Evolutionary conservation across 2,113 vertebrate species (phyloP).

Genomic region (Cheilinus undulatus): DNA sequence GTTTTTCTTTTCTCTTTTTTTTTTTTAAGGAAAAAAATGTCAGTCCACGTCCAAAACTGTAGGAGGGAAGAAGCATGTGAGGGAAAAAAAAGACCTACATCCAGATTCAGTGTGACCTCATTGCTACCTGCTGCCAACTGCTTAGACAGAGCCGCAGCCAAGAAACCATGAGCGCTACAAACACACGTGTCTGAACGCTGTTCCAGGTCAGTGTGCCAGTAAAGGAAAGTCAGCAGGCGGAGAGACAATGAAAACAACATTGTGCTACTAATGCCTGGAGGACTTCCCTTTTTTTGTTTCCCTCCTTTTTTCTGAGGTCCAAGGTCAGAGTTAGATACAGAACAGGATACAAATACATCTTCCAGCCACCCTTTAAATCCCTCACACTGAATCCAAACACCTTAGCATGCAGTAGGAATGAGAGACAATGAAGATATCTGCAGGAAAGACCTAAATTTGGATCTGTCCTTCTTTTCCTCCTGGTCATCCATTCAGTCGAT

Average conservation of each 20-base stretch:
- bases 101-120: conserved; percentile 21
- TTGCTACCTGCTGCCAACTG: conserved; percentile 36
- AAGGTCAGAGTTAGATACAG: conserved; percentile 2
- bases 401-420: background rate
- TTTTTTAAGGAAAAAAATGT: background rate
- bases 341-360: background rate
- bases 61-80: background rate
- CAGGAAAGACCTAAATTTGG: background rate
- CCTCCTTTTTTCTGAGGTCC: conserved; percentile 2
- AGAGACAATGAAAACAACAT: background rate
- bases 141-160: conserved; percentile 15
- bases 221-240: background rate
- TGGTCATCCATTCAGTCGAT: background rate
- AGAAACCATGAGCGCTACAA: background rate
- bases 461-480: background rate
- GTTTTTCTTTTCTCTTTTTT: no score
- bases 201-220: conserved; percentile 40
- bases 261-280: conserved; percentile 9
- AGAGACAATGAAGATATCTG: background rate
- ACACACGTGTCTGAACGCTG: background rate
- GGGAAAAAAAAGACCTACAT: background rate
- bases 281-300: background rate
- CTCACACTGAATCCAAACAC: background rate
- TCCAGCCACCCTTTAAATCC: background rate
- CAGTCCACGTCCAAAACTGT: background rate